These are phyloP conservation scores for Pipa parva DNA, from an alignment of 2,113 vertebrate genomes.

Conservation along the genomic window DNA sequence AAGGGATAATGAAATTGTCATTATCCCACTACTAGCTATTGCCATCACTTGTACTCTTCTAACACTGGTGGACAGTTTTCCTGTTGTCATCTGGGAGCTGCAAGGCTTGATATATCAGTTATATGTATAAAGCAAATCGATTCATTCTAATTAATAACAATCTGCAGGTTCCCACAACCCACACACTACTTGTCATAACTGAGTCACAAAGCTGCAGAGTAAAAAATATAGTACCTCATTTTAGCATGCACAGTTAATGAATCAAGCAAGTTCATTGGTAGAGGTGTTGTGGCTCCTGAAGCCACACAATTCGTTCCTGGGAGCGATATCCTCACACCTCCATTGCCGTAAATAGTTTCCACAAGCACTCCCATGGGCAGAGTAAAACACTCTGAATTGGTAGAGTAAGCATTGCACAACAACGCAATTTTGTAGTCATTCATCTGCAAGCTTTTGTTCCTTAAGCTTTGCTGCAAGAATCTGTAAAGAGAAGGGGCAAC, in stretches of 20 bases:
- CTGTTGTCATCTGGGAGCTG: too few species aligned
- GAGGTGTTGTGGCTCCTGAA: slow-evolving; percentile 84
- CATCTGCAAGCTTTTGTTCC: slow-evolving; percentile 94
- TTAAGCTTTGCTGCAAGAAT: slow-evolving; percentile 93
- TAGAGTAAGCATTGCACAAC: slow-evolving; percentile 95
- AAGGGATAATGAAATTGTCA: too few species aligned
- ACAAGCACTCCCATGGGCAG: slow-evolving; percentile 96
- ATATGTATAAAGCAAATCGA: too few species aligned
- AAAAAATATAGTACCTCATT: slow-evolving; percentile 91
- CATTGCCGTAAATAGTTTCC: slow-evolving; percentile 96
- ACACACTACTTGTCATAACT: too few species aligned
- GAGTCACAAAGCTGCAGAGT: too few species aligned
- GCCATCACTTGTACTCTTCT: too few species aligned
- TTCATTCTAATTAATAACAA: too few species aligned
- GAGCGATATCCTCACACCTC: slow-evolving; percentile 81
- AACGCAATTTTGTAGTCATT: slow-evolving; percentile 97
- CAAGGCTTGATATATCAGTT: too few species aligned
- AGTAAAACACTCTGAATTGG: slow-evolving; percentile 95
- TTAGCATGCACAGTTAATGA: slow-evolving; percentile 96
- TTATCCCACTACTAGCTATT: too few species aligned
- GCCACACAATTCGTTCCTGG: slow-evolving; percentile 92
- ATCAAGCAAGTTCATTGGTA: slow-evolving; percentile 97
- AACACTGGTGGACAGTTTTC: too few species aligned
- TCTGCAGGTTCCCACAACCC: too few species aligned
- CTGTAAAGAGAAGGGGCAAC: slow-evolving; percentile 58